Conservation (phyloP, 2,113 vertebrate species). For the Pristiophorus japonicus region DNA sequence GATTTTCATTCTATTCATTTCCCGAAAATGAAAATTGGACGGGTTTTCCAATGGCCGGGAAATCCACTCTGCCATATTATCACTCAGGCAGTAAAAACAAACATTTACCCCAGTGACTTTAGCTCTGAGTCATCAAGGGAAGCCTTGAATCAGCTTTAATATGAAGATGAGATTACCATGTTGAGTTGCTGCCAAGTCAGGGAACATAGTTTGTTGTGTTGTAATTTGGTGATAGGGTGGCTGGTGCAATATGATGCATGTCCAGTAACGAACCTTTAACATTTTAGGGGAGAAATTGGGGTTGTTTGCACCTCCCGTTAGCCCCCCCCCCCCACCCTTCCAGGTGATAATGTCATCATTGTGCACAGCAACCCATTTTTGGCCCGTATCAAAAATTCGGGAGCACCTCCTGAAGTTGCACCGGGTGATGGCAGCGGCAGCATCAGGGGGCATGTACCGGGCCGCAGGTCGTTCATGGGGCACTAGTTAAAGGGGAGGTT, state of each 20-base stretch:
- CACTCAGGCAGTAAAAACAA: background rate
- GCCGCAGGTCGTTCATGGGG: too few relatives aligned
- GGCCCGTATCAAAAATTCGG: too few relatives aligned
- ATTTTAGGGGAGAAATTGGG: too few relatives aligned
- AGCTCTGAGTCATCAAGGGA: background rate
- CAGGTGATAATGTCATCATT: too few relatives aligned
- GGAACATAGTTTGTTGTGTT: background rate
- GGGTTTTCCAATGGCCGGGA: background rate
- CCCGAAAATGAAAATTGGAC: background rate
- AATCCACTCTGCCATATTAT: background rate
- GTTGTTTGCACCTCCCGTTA: too few relatives aligned
- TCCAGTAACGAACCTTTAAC: background rate
- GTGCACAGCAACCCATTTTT: too few relatives aligned
- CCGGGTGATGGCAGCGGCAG: too few relatives aligned
- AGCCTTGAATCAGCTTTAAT: background rate
- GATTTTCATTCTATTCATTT: background rate
- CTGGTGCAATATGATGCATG: background rate
- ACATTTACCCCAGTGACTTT: background rate
- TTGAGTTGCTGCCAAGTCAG: background rate
- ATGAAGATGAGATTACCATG: background rate
- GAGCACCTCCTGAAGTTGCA: too few relatives aligned
- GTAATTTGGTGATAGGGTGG: background rate
- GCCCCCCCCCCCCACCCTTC: too few relatives aligned
- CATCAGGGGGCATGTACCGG: too few relatives aligned
- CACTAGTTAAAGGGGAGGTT: too few relatives aligned